Percentiles rank a stretch among this genome's conserved stretches.
Conservation (phyloP, 2,113 vertebrate species). For the Phylloscopus whistleri region DNA sequence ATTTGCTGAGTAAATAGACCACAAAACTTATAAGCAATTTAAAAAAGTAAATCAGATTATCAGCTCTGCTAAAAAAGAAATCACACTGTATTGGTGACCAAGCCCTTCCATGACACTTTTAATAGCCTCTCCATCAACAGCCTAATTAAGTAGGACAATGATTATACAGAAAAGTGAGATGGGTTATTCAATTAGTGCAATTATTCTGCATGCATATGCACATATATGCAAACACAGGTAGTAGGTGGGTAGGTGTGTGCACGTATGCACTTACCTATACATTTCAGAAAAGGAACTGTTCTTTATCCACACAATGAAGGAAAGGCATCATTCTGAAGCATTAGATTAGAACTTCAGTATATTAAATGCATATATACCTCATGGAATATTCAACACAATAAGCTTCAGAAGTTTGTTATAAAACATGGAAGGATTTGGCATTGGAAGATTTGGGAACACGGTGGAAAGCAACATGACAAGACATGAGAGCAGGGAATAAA, state of each 20-base stretch:
- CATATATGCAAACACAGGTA: conserved; percentile 17
- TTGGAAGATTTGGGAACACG: neutral
- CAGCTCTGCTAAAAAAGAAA: neutral
- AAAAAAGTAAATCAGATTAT: neutral
- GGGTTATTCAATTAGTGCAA: conserved; percentile 22
- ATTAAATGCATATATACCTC: conserved; percentile 13
- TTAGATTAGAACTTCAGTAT: conserved; percentile 48
- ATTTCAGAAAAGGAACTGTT: conserved; percentile 55
- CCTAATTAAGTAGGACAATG: neutral
- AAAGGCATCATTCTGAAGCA: conserved; percentile 59
- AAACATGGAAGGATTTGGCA: conserved; percentile 25
- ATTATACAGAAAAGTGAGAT: conserved; percentile 5
- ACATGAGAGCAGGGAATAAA: neutral
- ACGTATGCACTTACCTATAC: conserved; percentile 42
- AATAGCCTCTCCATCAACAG: neutral
- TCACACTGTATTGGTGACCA: neutral
- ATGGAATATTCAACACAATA: conserved; percentile 4
- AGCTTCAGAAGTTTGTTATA: neutral
- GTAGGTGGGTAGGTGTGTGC: conserved; percentile 28
- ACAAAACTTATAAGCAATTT: neutral
- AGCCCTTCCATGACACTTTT: neutral
- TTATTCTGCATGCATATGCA: conserved; percentile 26
- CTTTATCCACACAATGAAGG: conserved; percentile 52
- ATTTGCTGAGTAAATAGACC: neutral
- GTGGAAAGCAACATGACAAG: neutral